Base-by-base conservation (phyloP, 2,113 vertebrate species). In the Machaerirhynchus nigripectus region DNA sequence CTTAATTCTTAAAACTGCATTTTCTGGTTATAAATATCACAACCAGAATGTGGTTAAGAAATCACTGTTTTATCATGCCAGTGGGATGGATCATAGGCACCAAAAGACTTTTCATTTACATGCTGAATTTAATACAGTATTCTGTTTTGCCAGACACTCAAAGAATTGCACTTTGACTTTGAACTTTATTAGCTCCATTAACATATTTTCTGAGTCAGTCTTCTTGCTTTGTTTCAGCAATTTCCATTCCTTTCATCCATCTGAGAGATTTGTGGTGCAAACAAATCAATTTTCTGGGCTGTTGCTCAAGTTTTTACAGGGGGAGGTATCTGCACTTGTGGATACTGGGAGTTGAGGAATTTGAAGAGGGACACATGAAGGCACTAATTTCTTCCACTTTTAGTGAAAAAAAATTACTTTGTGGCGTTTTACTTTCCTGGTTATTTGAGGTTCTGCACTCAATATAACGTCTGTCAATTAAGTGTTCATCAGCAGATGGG, bases 241-340 rank as follows among this genome's bases (percentile, higher is more conserved):
- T 74, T 95, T 84, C 40, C 15, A 75, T 78, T 77, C 11, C 8
- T 91, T 89, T 91, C 46, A 50, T 49, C 56, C 79, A 59, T 84
- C 52, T 84, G 44, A 76, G 60, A 91, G 73, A 65, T 84, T 75
- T 93, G 81, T 76, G 70, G 74, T 76, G 31, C 77, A 91, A 95
- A 82, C 28, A 89, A 94, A 91, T 71, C 47, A 68, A 79, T 95
- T 96, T 94, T 79, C 84, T 91, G 53, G 44, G 49, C 61, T 76
- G 12, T 53, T 91, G 40, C 53, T 95, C 65, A 90, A 19, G 46
- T 79, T 87, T 91, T 83, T 61, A 61, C 21, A 37, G 23, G 35
- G 64, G 77, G 30, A 75, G 4, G 0, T 73, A 33, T 68, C 56
- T 93, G 56, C n/a, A 56, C 26, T 47, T 40, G 31, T 63, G 40